These are phyloP conservation scores for Morone chrysops DNA, from an alignment of 2,113 vertebrate species.

Conservation along the genomic window DNA sequence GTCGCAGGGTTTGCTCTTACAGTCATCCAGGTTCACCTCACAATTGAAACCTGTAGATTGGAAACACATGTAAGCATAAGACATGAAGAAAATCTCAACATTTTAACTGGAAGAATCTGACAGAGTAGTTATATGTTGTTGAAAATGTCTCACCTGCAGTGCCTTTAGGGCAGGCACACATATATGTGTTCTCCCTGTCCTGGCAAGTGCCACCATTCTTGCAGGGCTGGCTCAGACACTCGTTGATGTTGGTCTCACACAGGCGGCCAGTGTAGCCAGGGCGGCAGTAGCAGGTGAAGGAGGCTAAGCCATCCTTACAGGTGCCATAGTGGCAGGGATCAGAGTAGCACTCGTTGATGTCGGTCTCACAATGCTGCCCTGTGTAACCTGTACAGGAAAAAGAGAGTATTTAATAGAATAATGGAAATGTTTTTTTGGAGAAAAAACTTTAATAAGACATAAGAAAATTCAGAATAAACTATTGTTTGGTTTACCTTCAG, in stretches of 20 bases:
- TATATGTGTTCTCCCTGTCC: slow-evolving; percentile 91
- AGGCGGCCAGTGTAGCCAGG: slow-evolving; percentile 92
- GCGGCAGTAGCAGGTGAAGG: slow-evolving; percentile 91
- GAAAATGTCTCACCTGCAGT: slow-evolving; percentile 87
- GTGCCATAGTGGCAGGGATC: slow-evolving; percentile 95
- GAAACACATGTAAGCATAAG: neutral
- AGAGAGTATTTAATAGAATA: neutral
- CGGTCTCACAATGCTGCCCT: slow-evolving; percentile 89
- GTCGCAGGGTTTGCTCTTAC: slow-evolving; percentile 92
- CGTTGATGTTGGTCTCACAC: slow-evolving; percentile 95
- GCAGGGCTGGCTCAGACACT: slow-evolving; percentile 95
- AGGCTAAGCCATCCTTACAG: slow-evolving; percentile 90
- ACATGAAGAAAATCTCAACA: neutral
- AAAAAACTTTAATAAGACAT: neutral
- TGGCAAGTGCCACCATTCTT: slow-evolving; percentile 93
- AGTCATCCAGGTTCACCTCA: slow-evolving; percentile 95
- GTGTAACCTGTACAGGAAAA: slow-evolving; percentile 86
- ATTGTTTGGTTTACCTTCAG: slow-evolving; percentile 86
- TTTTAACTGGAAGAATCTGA: neutral
- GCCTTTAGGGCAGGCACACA: slow-evolving; percentile 93
- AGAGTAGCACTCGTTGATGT: slow-evolving; percentile 91
- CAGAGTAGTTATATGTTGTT: neutral
- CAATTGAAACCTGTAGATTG: slow-evolving; percentile 89
- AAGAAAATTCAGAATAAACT: neutral
- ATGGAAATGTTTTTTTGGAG: neutral